These are phyloP conservation scores for Hiodon tergisus DNA, from an alignment of 2,113 vertebrate genomes.

Conservation along the genomic window DNA sequence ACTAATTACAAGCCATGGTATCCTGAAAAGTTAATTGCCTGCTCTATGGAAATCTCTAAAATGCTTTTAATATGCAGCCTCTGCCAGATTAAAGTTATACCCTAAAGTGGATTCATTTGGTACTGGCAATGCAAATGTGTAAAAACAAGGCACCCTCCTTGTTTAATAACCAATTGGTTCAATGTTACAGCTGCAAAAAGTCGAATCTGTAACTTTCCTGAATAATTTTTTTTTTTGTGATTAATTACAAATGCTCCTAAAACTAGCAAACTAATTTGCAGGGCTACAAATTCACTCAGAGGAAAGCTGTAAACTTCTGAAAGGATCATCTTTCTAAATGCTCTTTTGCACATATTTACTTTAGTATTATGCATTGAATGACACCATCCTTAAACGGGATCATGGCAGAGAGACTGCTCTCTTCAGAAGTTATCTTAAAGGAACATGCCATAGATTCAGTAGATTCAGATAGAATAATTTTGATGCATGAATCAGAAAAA, in stretches of 20 bases:
- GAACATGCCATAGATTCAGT: too few species aligned
- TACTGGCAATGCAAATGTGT: slow-evolving; percentile 47
- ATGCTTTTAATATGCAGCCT: slow-evolving; percentile 50
- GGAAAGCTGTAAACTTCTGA: slow-evolving; percentile 34
- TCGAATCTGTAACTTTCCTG: neutral
- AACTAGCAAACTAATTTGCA: slow-evolving; percentile 51
- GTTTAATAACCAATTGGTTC: slow-evolving; percentile 28
- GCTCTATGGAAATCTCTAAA: slow-evolving; percentile 43
- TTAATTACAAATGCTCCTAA: slow-evolving; percentile 23
- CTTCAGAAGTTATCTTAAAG: neutral
- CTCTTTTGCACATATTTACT: slow-evolving; percentile 25
- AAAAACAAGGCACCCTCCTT: slow-evolving; percentile 34
- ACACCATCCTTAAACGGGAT: slow-evolving; percentile 14
- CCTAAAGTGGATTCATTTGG: slow-evolving; percentile 41
- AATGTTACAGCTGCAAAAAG: neutral
- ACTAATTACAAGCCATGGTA: slow-evolving; percentile 44
- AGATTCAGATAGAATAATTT: too few species aligned
- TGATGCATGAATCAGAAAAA: too few species aligned
- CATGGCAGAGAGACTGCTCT: slow-evolving; percentile 10
- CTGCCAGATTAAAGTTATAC: slow-evolving; percentile 35
- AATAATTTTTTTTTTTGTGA: neutral
- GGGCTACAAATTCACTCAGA: slow-evolving; percentile 41
- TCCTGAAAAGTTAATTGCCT: slow-evolving; percentile 48
- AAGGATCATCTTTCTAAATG: slow-evolving; percentile 35
- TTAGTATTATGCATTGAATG: slow-evolving; percentile 20